Conservation (phyloP, 1,140 invertebrate species). For the Danaus melanippus region DNA sequence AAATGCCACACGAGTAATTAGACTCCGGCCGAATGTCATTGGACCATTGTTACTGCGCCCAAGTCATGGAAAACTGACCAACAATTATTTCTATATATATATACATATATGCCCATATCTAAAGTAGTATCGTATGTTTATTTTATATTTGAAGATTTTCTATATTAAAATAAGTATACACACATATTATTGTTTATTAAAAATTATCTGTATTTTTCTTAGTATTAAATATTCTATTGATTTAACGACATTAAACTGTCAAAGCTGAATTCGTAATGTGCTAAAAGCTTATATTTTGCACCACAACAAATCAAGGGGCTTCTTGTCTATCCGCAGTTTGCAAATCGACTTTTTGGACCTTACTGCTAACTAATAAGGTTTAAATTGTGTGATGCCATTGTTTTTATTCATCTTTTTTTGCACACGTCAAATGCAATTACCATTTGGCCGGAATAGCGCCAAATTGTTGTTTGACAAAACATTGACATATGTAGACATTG, state of each 20-base stretch:
- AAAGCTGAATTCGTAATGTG: no score
- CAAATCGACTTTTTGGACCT: conserved; percentile 3
- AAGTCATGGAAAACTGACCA: neutral
- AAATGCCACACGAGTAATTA: conserved; percentile 43
- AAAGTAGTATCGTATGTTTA: no score
- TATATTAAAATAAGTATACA: no score
- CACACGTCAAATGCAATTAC: conserved; percentile 28
- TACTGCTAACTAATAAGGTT: conserved; percentile 20
- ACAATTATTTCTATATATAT: no score
- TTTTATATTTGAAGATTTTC: no score
- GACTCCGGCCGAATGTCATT: conserved; percentile 48
- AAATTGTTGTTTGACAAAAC: conserved; percentile 25
- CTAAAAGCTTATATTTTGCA: conserved; percentile 11
- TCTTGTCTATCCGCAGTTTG: conserved; percentile 13
- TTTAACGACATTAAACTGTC: no score
- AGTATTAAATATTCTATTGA: no score
- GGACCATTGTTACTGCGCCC: conserved; percentile 9
- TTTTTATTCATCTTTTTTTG: neutral
- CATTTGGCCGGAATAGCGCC: conserved; percentile 21
- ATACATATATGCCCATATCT: no score
- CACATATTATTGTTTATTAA: no score
- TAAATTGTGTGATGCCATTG: no score
- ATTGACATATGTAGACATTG: neutral
- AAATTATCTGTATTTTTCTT: no score
- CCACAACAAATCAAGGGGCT: conserved; percentile 26